phyloP scores from a whole-genome alignment of 2,113 vertebrate species.

The Pseudonaja textilis region DNA sequence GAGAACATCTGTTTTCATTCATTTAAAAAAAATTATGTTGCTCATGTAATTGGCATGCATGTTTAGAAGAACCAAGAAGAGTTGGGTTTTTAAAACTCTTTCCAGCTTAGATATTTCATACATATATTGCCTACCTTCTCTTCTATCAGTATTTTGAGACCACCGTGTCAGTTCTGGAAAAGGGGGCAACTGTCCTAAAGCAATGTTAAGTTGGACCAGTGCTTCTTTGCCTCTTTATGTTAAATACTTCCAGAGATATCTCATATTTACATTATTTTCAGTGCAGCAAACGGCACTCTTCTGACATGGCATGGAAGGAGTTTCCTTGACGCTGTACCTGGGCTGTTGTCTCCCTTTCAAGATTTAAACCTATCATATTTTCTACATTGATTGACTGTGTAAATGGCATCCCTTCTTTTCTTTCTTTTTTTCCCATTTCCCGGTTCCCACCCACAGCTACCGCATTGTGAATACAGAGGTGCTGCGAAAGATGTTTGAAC shows the following conservation, averaged over 20 bases:
- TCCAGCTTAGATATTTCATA: not conserved
- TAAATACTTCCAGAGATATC: not conserved
- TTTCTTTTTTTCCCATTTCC: not conserved
- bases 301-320: no score
- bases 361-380: not conserved
- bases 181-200: not conserved
- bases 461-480: constrained; percentile 51
- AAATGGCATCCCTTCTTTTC: not conserved
- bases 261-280: not conserved
- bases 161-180: not conserved
- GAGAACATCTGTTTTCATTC: not conserved
- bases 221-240: not conserved
- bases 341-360: not conserved
- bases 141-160: not conserved
- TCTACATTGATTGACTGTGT: not conserved
- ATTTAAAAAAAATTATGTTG: not conserved
- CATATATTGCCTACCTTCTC: not conserved
- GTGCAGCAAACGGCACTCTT: not conserved
- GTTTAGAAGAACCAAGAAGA: not conserved
- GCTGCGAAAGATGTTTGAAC: constrained; percentile 60
- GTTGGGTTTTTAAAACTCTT: not conserved
- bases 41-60: not conserved
- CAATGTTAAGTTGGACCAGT: not conserved
- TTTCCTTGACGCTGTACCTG: not conserved
- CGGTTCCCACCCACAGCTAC: constrained; percentile 40